A percentile compares a stretch with the other conserved stretches of the same genome.
Conservation (phyloP, 1,140 invertebrate genomes). For the Megathymus violae region DNA sequence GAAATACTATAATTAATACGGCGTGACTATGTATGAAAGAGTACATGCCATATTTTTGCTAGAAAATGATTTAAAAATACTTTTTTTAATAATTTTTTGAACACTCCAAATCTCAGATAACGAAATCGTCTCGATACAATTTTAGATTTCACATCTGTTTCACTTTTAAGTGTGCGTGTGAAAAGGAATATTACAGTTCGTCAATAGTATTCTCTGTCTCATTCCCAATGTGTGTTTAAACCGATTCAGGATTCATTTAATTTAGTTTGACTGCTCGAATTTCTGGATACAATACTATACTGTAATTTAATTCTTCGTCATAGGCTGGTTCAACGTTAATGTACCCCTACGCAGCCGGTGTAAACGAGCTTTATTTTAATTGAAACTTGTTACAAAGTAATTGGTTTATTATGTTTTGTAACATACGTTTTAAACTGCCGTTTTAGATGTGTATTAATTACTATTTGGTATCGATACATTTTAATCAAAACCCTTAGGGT, state of each 20-base stretch:
- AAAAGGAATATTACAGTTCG: too few relatives aligned
- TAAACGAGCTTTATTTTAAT: slow-evolving; percentile 15
- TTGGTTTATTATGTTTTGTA: slow-evolving; percentile 19
- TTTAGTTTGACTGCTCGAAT: slow-evolving; percentile 11
- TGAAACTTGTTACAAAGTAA: slow-evolving; percentile 28
- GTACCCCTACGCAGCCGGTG: slow-evolving; percentile 16
- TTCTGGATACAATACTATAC: slow-evolving; percentile 18
- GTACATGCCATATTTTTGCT: too few relatives aligned
- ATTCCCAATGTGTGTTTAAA: background rate
- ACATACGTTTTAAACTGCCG: slow-evolving; percentile 11
- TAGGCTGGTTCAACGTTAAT: slow-evolving; percentile 5
- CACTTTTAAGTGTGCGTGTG: too few relatives aligned
- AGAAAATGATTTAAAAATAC: too few relatives aligned
- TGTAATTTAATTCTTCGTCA: slow-evolving; percentile 12
- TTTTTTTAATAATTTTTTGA: too few relatives aligned
- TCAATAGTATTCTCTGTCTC: background rate
- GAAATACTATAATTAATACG: too few relatives aligned
- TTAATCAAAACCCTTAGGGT: too few relatives aligned
- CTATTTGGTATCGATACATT: too few relatives aligned
- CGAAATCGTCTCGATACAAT: too few relatives aligned
- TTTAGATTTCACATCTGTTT: too few relatives aligned
- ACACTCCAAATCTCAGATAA: too few relatives aligned
- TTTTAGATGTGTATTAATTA: background rate
- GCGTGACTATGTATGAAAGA: too few relatives aligned
- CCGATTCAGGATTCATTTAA: background rate